Evolutionary conservation across 2,113 vertebrate genomes (phyloP).

Genomic region (Melospiza melodia): DNA sequence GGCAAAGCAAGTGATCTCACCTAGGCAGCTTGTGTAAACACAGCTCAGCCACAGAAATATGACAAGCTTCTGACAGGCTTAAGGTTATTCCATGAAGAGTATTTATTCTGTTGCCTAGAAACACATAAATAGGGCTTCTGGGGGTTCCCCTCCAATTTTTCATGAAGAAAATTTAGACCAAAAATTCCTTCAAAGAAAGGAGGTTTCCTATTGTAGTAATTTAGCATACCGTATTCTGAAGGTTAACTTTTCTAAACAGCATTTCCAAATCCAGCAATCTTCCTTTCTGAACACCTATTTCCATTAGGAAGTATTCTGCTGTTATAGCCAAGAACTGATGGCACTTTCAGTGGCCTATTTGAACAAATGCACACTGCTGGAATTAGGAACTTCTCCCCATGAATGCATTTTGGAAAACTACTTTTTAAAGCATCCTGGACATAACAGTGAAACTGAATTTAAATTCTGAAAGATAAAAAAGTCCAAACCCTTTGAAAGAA

Average conservation of each 20-base stretch:
- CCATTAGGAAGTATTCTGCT: neutral
- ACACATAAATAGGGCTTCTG: neutral
- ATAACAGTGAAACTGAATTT: neutral
- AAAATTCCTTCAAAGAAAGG: neutral
- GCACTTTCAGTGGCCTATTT: neutral
- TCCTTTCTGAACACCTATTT: neutral
- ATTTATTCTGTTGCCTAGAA: neutral
- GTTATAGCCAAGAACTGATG: neutral
- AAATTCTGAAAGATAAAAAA: neutral
- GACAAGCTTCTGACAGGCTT: neutral
- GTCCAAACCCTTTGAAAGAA: neutral
- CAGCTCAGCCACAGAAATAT: neutral
- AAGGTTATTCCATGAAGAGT: neutral
- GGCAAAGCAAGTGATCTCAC: constrained; percentile 46
- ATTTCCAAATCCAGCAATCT: neutral
- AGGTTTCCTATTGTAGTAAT: neutral
- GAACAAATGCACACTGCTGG: neutral
- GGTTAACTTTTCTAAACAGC: neutral
- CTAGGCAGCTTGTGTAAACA: constrained; percentile 46
- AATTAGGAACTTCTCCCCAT: neutral
- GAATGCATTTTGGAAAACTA: neutral
- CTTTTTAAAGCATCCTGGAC: neutral
- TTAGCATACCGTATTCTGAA: neutral
- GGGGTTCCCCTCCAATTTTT: neutral
- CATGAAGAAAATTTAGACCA: neutral